Evolutionary conservation across 2,797 vertebrate genomes (phyloP).

Genomic region (Thalassophryne amazonica): DNA sequence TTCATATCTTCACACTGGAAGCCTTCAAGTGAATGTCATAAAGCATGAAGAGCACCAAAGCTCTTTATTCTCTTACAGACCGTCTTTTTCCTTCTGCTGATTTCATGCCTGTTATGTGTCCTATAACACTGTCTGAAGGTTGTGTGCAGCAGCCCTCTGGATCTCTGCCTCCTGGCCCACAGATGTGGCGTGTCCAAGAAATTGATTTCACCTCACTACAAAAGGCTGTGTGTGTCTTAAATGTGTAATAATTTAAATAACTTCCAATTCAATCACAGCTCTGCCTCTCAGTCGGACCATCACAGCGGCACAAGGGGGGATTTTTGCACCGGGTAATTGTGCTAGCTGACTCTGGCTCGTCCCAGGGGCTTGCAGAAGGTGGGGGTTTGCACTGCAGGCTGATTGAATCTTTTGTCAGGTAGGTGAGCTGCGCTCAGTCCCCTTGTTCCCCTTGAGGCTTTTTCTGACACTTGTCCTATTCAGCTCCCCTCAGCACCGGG

Average conservation of each 20-base stretch:
- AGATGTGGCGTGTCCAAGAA: constrained; percentile 41
- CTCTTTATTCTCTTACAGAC: constrained; percentile 6
- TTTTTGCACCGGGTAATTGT: constrained; percentile 90
- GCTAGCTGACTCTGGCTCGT: constrained; percentile 62
- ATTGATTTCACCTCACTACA: constrained; percentile 66
- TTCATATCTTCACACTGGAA: constrained; percentile 9
- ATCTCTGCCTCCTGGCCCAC: constrained; percentile 19
- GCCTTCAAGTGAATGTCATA: background rate
- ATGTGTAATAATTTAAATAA: constrained; percentile 75
- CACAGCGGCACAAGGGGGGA: constrained; percentile 70
- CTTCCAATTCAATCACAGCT: constrained; percentile 63
- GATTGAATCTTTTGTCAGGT: constrained; percentile 94
- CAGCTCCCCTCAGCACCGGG: constrained; percentile 79
- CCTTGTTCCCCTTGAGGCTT: constrained; percentile 79
- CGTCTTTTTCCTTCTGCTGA: constrained; percentile 18
- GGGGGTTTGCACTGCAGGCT: constrained; percentile 49
- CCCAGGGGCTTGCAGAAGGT: constrained; percentile 50
- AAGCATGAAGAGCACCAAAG: background rate
- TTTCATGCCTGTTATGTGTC: constrained; percentile 39
- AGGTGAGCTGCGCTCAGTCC: constrained; percentile 82
- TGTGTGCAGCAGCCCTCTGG: constrained; percentile 35
- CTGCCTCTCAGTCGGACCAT: constrained; percentile 40
- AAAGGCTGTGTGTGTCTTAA: constrained; percentile 55
- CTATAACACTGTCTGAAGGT: constrained; percentile 26
- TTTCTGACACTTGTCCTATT: constrained; percentile 86